Evolutionary conservation across 35 echinoderm and acorn worm species (phyloP), one percentile per base, ranked within the genome.

Genomic region (Heliocidaris tuberculata): DNA sequence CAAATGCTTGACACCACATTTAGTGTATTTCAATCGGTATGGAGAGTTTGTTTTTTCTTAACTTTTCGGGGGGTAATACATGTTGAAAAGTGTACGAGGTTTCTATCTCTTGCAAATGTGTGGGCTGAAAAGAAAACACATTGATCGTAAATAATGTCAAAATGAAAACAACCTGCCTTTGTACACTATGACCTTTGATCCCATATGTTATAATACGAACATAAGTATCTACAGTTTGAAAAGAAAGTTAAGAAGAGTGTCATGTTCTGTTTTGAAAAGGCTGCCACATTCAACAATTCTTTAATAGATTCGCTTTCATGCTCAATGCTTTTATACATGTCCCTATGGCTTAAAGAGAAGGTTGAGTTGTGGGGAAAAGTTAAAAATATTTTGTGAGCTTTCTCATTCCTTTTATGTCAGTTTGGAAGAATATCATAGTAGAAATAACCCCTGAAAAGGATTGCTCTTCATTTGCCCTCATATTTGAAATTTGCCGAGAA

Each of bases 51-150:
- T 19, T 6, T 78, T 19, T 24, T 7, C 21, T 78, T 4, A 78
- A 27, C 61, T 71, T 71, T 71, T 17, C 2, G 6, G 7, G 17
- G 19, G 5, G 8, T 6, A 5, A 78, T 27, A 78, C 65, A 78
- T 78, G 21, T 78, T 21, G 2, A 12, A 56, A 56, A 56, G 10
- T 56, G 52, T 56, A 56, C 52, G 8, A 78, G 19, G 65, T 78
- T 50, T 50, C 6, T 93, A 10, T 59, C 15, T 56, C 11, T 59
- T 59, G 47, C 31, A 49, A 49, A 50, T 32, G 47, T 31, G 31
- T 93, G 47, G 31, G 31, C 30, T 60, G 31, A 17, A 49, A 93
- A 4, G 30, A 93, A 60, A 93, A 93, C n/a, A 93, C 16, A 85
- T 47, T 49, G 94, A 60, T 42, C 47, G 21, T 78, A 78, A 78